Conservation (phyloP, 2,797 vertebrate genomes). For the Ctenopoma kingsleyae region DNA sequence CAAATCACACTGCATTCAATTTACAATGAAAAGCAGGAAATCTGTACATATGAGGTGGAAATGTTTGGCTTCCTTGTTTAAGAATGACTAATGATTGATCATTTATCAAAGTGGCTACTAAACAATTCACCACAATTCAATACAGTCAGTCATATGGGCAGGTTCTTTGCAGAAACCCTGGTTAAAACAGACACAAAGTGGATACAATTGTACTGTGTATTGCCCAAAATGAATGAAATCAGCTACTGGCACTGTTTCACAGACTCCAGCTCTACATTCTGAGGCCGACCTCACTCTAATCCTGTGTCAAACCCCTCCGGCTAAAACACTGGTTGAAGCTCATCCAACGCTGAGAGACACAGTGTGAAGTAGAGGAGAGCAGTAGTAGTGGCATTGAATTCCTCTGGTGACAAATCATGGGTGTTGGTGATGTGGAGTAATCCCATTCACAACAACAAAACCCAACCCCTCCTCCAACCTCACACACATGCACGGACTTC, state of each 20-base stretch:
- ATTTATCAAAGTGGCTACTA: not conserved
- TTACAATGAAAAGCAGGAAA: not conserved
- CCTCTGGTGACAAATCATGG: slow-evolving; percentile 71
- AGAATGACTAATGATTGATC: not conserved
- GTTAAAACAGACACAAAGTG: not conserved
- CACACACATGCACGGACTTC: slow-evolving; percentile 3
- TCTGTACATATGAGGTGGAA: not conserved
- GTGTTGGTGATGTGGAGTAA: slow-evolving; percentile 74
- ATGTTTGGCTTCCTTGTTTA: not conserved
- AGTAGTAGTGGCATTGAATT: slow-evolving; percentile 61
- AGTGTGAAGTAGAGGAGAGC: slow-evolving; percentile 49
- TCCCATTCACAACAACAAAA: slow-evolving; percentile 79
- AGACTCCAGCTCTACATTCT: slow-evolving; percentile 46
- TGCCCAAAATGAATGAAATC: slow-evolving; percentile 51
- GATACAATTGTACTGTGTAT: not conserved
- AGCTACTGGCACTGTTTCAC: slow-evolving; percentile 54
- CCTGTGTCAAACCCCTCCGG: slow-evolving; percentile 60
- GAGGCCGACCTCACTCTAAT: slow-evolving; percentile 62
- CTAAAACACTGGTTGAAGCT: slow-evolving; percentile 64
- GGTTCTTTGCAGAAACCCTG: not conserved
- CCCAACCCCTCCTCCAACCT: slow-evolving; percentile 65
- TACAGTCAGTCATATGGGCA: not conserved
- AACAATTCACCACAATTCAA: not conserved
- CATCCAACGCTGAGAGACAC: slow-evolving; percentile 52
- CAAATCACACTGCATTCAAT: not conserved